Evolutionary conservation across 2,888 invertebrate species (phyloP), one percentile per base, ranked within the genome.

Genomic region (Dexiosoma caninum): DNA sequence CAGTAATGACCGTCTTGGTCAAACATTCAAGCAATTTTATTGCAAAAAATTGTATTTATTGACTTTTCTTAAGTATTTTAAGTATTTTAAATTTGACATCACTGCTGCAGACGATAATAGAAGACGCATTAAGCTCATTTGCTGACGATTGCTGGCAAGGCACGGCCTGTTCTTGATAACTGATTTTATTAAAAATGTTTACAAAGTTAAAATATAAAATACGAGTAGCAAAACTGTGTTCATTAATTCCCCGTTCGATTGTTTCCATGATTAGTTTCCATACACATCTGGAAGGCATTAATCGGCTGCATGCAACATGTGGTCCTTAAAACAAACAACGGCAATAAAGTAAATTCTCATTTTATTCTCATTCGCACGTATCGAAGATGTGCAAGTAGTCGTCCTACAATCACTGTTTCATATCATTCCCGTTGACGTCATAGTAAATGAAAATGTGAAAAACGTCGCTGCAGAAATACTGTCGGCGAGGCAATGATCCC

Each of bases 291-390:
- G 83, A 81, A 71, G 32, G 42, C 80, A 83, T 82, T 83, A 83
- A 82, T 83, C 78, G 79, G 51, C 40, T 62, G 32, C 64, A 85
- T 85, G 85, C 85, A 85, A 77, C 77, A 81, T 74, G 51, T 74
- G 30, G 16, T 19, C 23, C 42, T 32, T 49, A 64, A 35, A 23
- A 21, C 16, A 66, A 21, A 60, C 9, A 40, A 12, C 27, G 53
- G 44, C 42, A 44, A 46, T 23, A 83, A 83, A 79, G 40, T 19
- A 55, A 59, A 44, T 49, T 12, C 53, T 40, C 35, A 51, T 46
- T 66, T 76, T 59, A 53, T 74, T 81, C 84, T 84, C n/a, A n/a
- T n/a, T n/a, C 82, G 71, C 77, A 55, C 27, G 16, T 67, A 44
- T 70, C 55, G 53, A 84, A 83, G 84, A 84, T 84, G n/a, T n/a